Conservation (phyloP, 2,797 vertebrate genomes). For the Onychomys torridus region DNA sequence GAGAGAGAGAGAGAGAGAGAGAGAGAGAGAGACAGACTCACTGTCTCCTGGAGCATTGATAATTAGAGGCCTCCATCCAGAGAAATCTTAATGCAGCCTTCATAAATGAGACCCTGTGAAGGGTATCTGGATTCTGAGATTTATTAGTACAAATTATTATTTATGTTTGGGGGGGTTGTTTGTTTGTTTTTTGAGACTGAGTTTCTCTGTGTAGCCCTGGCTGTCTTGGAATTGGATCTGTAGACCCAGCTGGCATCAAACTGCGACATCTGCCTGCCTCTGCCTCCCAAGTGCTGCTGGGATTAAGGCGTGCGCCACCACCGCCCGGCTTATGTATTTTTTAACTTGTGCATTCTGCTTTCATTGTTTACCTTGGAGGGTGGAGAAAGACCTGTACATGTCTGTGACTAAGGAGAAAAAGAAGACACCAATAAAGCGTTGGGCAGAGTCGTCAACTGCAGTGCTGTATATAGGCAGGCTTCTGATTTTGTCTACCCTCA, state of each 20-base stretch:
- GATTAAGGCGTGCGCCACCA: background rate
- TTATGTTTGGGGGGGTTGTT: background rate
- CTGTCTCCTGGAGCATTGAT: background rate
- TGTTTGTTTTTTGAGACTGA: background rate
- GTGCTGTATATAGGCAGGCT: background rate
- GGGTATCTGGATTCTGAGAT: background rate
- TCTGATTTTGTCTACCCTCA: background rate
- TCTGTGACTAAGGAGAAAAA: background rate
- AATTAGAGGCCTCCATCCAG: background rate
- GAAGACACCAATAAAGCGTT: background rate
- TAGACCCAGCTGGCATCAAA: background rate
- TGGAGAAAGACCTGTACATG: conserved; percentile 31
- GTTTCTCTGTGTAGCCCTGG: background rate
- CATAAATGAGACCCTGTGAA: background rate
- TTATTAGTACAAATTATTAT: background rate
- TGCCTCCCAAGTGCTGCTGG: background rate
- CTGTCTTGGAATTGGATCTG: background rate
- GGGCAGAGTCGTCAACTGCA: background rate
- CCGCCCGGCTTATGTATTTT: background rate
- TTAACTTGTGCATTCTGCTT: background rate
- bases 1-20: background rate
- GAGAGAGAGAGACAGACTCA: background rate
- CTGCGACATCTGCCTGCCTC: background rate
- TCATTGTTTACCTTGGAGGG: background rate
- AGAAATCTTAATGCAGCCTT: background rate